Conservation (phyloP, 2,888 invertebrate species). For the Ariolimax columbianus region DNA sequence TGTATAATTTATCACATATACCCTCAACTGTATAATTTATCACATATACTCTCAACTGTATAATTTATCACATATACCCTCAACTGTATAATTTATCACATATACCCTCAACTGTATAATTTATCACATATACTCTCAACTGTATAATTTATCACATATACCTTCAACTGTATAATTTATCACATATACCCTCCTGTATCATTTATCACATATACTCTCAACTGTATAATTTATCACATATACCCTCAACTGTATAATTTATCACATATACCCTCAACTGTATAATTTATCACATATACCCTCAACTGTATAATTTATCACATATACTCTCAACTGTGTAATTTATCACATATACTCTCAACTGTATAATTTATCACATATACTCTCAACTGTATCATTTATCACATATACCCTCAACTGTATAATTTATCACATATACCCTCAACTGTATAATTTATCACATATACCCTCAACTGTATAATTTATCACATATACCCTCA, state of each 20-base stretch:
- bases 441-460: conserved; percentile 74
- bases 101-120: not conserved
- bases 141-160: not conserved
- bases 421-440: not conserved
- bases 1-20: not conserved
- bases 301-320: conserved; percentile 76
- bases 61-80: conserved; percentile 72
- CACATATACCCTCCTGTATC: not conserved
- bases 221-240: not conserved
- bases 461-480: not conserved
- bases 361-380: not conserved
- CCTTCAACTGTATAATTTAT: not conserved
- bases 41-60: conserved; percentile 64
- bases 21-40: not conserved
- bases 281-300: not conserved
- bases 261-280: not conserved
- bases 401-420: not conserved
- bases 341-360: not conserved
- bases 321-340: conserved; percentile 55
- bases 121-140: not conserved
- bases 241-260: not conserved
- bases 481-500: not conserved
- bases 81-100: not conserved
- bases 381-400: not conserved
- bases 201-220: not conserved